Conservation (phyloP, 23 tunicate species). For the Styela plicata region DNA sequence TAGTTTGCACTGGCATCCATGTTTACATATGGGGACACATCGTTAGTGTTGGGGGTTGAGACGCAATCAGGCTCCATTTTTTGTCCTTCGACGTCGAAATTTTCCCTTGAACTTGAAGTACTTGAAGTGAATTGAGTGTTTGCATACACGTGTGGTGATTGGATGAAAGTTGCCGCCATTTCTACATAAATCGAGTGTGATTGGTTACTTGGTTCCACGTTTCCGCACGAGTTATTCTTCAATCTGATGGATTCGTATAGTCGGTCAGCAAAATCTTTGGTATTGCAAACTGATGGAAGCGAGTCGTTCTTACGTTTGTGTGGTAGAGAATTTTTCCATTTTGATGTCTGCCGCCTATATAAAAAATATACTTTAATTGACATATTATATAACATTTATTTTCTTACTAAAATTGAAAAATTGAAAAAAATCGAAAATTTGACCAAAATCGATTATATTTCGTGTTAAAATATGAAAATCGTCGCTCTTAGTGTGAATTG, state of each 20-base stretch:
- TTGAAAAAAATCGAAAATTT: no score
- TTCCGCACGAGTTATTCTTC: not conserved
- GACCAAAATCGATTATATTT: no score
- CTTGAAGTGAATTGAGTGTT: not conserved
- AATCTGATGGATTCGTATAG: not conserved
- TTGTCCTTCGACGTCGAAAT: not conserved
- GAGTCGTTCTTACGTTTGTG: not conserved
- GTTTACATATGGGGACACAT: not conserved
- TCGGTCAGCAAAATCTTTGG: not conserved
- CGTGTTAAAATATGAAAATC: no score
- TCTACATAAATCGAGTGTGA: not conserved
- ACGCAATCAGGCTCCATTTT: not conserved
- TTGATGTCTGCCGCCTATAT: not conserved
- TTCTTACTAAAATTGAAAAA: no score
- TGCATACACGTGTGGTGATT: not conserved
- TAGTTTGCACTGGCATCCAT: not conserved
- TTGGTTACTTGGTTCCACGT: not conserved
- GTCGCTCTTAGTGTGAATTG: no score
- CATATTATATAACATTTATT: no score
- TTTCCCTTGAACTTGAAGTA: not conserved
- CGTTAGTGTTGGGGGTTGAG: not conserved
- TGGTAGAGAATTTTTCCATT: not conserved
- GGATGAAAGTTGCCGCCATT: not conserved
- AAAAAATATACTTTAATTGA: no score
- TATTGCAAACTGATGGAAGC: not conserved